Conservation (phyloP, 2,113 vertebrate species). For the Prunella himalayana region DNA sequence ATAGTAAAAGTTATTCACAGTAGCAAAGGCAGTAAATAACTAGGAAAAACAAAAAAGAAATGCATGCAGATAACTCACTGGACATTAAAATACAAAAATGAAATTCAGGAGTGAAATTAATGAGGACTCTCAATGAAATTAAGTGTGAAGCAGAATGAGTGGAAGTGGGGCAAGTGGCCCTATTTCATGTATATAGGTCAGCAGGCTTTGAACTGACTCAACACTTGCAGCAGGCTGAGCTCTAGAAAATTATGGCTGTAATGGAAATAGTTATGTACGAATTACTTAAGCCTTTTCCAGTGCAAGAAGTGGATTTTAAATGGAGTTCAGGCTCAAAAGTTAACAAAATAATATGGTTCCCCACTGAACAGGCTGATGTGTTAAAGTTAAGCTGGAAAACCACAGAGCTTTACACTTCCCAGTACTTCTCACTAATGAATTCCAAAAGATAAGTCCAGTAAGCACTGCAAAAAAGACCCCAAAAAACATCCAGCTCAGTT, state of each 20-base stretch:
- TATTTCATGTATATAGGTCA: background rate
- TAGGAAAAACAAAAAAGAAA: background rate
- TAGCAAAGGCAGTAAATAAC: background rate
- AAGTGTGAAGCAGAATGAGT: background rate
- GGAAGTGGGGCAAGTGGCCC: background rate
- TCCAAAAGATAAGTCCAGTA: background rate
- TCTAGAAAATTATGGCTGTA: background rate
- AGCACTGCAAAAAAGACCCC: fast-evolving
- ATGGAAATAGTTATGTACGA: fast-evolving
- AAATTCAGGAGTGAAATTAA: background rate
- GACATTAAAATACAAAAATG: background rate
- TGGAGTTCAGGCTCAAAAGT: background rate
- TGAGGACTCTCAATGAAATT: background rate
- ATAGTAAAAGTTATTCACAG: background rate
- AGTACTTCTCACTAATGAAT: background rate
- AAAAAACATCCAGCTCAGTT: background rate
- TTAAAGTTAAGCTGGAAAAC: background rate
- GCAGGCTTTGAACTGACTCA: background rate
- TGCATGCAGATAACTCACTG: fast-evolving
- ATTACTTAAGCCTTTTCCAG: background rate
- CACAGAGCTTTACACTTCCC: background rate
- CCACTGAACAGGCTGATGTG: background rate
- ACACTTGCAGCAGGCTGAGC: background rate
- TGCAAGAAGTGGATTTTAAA: background rate
- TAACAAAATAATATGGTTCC: background rate